phyloP scores from a whole-genome alignment of 2,888 invertebrate genomes.

The Agrotis ipsilon region DNA sequence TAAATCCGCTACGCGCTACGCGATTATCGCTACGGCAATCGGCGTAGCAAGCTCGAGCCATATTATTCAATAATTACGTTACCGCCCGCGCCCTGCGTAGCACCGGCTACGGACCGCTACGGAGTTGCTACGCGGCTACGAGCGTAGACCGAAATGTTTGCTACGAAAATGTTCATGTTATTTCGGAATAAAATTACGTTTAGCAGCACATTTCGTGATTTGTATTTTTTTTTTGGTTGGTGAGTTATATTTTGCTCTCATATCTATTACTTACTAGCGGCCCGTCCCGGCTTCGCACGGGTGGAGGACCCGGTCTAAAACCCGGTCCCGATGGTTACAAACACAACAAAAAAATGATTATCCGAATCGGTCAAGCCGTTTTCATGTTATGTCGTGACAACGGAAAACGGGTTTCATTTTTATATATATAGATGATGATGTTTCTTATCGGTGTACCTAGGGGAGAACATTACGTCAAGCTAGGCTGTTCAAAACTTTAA shows the following conservation, averaged over 20 bases:
- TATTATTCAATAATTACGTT: conserved; percentile 62
- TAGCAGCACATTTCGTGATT: conserved; percentile 29
- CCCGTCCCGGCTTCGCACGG: no score
- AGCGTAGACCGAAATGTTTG: conserved; percentile 52
- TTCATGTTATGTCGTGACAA: no score
- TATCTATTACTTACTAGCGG: no score
- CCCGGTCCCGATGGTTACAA: no score
- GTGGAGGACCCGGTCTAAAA: no score
- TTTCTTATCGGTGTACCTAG: no score
- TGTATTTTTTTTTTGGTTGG: conserved; percentile 24
- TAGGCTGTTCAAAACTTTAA: no score
- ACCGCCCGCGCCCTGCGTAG: conserved; percentile 56
- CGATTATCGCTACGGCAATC: conserved; percentile 57
- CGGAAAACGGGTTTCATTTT: no score
- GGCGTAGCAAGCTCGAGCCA: conserved; percentile 48
- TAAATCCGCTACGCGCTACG: conserved; percentile 54
- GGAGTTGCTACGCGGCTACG: conserved; percentile 53
- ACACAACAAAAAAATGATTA: no score
- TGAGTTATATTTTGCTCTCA: conserved; percentile 20
- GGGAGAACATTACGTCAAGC: no score
- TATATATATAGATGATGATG: no score
- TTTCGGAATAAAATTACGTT: conserved; percentile 43
- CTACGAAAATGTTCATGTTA: conserved; percentile 44
- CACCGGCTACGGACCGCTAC: conserved; percentile 53
- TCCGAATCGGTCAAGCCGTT: no score